Percentiles rank a stretch among this genome's conserved stretches.
phyloP scores from a whole-genome alignment of 2,888 invertebrate genomes.

The Hoplodrina ambigua region DNA sequence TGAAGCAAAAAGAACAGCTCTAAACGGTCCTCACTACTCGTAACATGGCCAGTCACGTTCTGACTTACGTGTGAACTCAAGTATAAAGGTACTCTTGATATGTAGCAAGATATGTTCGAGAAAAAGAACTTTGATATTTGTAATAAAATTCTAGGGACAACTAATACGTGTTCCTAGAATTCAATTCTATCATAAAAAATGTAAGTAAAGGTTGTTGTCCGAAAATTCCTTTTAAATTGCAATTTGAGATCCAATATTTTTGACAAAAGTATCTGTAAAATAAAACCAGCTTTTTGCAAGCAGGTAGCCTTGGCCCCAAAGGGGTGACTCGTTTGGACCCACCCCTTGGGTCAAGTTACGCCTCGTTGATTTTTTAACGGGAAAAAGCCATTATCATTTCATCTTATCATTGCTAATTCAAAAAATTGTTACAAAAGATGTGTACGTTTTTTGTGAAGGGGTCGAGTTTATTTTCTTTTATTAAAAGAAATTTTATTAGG shows the following conservation, averaged over 20 bases:
- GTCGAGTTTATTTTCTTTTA: conserved; percentile 34
- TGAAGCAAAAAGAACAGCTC: conserved; percentile 18
- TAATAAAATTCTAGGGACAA: background rate
- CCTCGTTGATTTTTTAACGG: conserved; percentile 61
- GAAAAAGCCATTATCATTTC: conserved; percentile 61
- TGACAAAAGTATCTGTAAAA: conserved; percentile 44
- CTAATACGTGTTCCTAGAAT: background rate
- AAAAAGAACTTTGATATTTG: conserved; percentile 7
- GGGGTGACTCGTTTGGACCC: conserved; percentile 45
- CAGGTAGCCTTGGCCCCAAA: conserved; percentile 47
- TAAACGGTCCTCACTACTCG: conserved; percentile 20
- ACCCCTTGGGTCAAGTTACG: conserved; percentile 58
- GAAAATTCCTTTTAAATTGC: conserved; percentile 8
- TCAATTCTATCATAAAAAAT: background rate
- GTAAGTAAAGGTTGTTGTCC: too few relatives aligned
- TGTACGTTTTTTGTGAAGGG: conserved; percentile 31
- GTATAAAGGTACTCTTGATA: background rate
- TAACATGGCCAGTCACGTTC: conserved; percentile 35
- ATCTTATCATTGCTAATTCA: conserved; percentile 62
- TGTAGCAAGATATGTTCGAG: conserved; percentile 3
- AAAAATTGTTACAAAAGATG: conserved; percentile 56
- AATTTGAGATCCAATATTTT: conserved; percentile 16
- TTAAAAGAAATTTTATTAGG: conserved; percentile 35
- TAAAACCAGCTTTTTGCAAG: conserved; percentile 44
- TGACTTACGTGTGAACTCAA: conserved; percentile 30